These are phyloP conservation scores for Neopelma chrysocephalum DNA, from an alignment of 2,797 vertebrate species.

Conservation along the genomic window DNA sequence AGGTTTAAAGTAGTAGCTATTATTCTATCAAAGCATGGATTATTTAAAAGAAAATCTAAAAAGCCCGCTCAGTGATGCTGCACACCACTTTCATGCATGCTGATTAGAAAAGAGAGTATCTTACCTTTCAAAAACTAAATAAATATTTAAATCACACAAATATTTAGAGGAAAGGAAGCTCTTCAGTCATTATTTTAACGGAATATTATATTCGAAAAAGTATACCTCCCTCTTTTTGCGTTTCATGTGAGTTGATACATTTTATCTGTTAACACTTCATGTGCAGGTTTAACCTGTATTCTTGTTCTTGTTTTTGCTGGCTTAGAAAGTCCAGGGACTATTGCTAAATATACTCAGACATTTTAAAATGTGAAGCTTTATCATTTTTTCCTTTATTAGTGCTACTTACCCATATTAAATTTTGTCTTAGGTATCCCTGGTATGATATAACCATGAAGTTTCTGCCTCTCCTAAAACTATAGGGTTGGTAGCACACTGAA, in stretches of 20 bases:
- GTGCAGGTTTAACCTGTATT: neutral
- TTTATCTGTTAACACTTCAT: neutral
- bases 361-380: neutral
- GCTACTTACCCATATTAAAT: neutral
- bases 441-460: neutral
- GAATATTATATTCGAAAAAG: neutral
- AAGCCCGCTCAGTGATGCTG: neutral
- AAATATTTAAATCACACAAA: neutral
- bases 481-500: neutral
- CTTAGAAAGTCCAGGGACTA: neutral
- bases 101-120: neutral
- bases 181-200: neutral
- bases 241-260: neutral
- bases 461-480: neutral
- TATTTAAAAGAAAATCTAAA: neutral
- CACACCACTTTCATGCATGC: neutral
- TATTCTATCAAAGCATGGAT: neutral
- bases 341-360: accelerated
- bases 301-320: neutral
- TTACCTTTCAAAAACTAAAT: neutral
- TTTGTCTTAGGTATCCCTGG: neutral
- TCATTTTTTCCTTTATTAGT: neutral
- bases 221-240: neutral
- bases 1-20: neutral
- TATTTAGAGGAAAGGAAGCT: neutral